Evolutionary conservation across 2,888 invertebrate species (phyloP), one percentile per base, ranked within the genome.

Genomic region (Pegoplata infirma): DNA sequence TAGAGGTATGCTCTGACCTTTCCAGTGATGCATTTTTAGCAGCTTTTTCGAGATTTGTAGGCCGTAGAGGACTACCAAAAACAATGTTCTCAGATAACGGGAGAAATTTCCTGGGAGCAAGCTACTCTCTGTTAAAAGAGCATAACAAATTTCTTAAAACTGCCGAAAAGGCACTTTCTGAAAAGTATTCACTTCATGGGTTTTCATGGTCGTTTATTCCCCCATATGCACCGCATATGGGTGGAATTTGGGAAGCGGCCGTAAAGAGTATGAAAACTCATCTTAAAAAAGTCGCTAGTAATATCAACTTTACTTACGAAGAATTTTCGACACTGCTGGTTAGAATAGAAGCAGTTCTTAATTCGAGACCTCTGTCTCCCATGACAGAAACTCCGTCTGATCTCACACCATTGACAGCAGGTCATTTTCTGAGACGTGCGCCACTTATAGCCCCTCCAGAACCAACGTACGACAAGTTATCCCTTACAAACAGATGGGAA

Each of bases 61-160:
- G 75, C 0, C 71, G 75, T 4, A 44, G 79, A 32, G 79, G 72
- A 2, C 28, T 71, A 12, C 77, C 72, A 2, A 46, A 49, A 10
- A 56, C 17, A 0, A 36, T 80, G 8, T 58, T 53, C 2, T 74
- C 79, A 12, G 75, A 71, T 17, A 71, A 75, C 14, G 71, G 76
- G 1, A 76, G 51, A 6, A 76, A 59, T 8, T 80, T 76, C 25
- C 40, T 74, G n/a, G 69, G 64, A 5, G 72, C 69, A 1, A 46
- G 25, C 10, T 17, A 28, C 6, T 10, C 12, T 3, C 55, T 55
- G n/a, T 14, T 55, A 6, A 25, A 28, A 14, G 55, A 55, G 32
- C 28, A 55, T 3, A 25, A 55, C 14, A 5, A 16, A 28, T 55
- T 56, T 19, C n/a, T 55, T 16, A 36, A 56, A 32, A 40, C 16